Evolutionary conservation across 2,113 vertebrate genomes (phyloP).

Genomic region (Orthonyx spaldingii): DNA sequence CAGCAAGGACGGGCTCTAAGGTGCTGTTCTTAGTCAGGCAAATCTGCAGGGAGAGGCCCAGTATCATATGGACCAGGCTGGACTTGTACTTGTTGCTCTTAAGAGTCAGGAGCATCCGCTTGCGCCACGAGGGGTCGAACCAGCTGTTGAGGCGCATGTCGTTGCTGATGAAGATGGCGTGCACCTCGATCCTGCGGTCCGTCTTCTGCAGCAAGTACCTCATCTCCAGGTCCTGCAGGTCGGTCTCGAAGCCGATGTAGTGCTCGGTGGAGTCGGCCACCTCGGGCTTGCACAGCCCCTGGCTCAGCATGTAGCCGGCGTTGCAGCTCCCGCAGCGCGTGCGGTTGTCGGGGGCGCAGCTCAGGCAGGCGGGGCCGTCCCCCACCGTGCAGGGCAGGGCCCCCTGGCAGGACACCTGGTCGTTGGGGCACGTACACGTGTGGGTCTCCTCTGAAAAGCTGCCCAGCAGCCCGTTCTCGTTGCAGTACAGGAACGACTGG

Average conservation of each 20-base stretch:
- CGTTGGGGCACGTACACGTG: constrained; percentile 87
- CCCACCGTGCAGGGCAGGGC: constrained; percentile 84
- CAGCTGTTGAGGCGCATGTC: constrained; percentile 98
- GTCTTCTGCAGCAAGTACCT: constrained; percentile 88
- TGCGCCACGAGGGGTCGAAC: constrained; percentile 97
- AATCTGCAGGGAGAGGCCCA: constrained; percentile 93
- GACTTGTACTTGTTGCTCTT: constrained; percentile 99
- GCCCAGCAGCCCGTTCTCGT: constrained; percentile 92
- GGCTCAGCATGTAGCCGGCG: constrained; percentile 83
- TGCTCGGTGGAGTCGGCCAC: constrained; percentile 94
- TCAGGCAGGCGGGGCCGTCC: constrained; percentile 79
- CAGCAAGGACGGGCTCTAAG: constrained; percentile 89
- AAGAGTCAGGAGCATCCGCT: constrained; percentile 92
- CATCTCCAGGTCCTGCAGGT: constrained; percentile 93
- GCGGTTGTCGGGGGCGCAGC: constrained; percentile 87
- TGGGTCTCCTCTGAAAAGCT: constrained; percentile 91
- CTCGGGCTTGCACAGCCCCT: constrained; percentile 88
- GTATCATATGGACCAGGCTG: constrained; percentile 93
- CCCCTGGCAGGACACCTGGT: constrained; percentile 84
- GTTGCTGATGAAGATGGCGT: constrained; percentile 97
- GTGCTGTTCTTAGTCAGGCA: constrained; percentile 98
- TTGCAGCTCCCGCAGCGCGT: constrained; percentile 94
- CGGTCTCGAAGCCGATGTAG: constrained; percentile 94
- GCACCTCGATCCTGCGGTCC: constrained; percentile 89
- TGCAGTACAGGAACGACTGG: constrained; percentile 95